Evolutionary conservation across 2,888 invertebrate genomes (phyloP).

Genomic region (Eristalis arbustorum): DNA sequence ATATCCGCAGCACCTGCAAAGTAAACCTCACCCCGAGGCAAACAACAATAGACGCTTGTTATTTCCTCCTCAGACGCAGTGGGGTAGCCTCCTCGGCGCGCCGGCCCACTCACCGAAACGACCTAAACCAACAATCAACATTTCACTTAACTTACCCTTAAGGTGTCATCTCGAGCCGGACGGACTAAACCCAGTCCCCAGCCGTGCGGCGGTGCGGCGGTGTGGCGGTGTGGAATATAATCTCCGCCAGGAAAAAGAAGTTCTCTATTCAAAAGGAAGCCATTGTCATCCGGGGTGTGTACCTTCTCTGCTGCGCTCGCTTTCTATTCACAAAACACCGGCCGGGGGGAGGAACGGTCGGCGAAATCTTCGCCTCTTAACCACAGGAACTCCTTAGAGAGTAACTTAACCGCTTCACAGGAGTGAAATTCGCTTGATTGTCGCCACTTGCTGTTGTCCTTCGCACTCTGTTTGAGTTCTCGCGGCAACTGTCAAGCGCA

Average conservation of each 20-base stretch:
- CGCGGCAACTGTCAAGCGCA: conserved; percentile 19
- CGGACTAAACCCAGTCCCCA: conserved; percentile 14
- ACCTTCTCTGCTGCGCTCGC: background rate
- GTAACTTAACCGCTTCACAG: conserved; percentile 46
- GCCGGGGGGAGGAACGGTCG: background rate
- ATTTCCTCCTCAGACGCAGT: conserved; percentile 39
- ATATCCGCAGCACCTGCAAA: conserved; percentile 48
- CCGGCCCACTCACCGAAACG: conserved; percentile 11
- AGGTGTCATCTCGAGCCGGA: conserved; percentile 64
- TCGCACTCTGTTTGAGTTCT: conserved; percentile 30
- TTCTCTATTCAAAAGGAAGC: conserved; percentile 66
- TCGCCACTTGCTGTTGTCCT: conserved; percentile 22
- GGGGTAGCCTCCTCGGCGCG: background rate
- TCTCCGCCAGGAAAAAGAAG: conserved; percentile 60
- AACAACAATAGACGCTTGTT: conserved; percentile 51
- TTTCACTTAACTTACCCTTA: conserved; percentile 68
- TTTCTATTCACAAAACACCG: background rate
- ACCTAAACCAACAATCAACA: conserved; percentile 69
- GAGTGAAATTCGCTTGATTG: conserved; percentile 48
- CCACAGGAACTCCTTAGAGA: conserved; percentile 44
- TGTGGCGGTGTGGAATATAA: conserved; percentile 48
- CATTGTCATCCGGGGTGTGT: conserved; percentile 54
- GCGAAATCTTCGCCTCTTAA: conserved; percentile 21
- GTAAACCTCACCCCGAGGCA: conserved; percentile 20
- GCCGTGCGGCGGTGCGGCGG: background rate